Base-by-base conservation (phyloP, 1,140 invertebrate species). In the Heliothis subflexa region DNA sequence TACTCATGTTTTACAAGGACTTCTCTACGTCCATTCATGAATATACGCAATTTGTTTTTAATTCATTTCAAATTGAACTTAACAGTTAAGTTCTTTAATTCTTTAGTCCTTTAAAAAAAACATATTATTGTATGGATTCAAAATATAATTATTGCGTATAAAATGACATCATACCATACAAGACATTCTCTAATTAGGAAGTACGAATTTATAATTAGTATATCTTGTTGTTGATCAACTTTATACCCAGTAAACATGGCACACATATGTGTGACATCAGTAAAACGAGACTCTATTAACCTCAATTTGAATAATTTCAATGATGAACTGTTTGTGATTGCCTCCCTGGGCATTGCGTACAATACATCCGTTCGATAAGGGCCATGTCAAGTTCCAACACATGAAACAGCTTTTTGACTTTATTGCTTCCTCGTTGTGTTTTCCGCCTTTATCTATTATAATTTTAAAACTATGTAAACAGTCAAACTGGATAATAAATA, bases 221-320 rank as follows among this genome's bases (percentile, higher is more conserved):
- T 82, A 86, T 87, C 83, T 88, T 88, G 84, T 88, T 91, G 86
- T 91, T 88, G 86, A 88, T 88, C 84, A 87, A 86, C 83, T 80
- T 78, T 79, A 87, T 81, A 81, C 83, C 80, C 81, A 84, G 88
- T 90, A 91, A 91, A 89, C 90, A 92, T 92, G 91, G 88, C 83
- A 89, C 91, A 87, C 93, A 93, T 92, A 89, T 93, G 91, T 94
- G 91, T 85, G 91, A 93, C 93, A 91, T 89, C 84, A 89, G 88
- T 91, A 87, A 78, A 90, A 90, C 86, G 85, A 90, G 85, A 89
- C 88, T 82, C 86, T 89, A 93, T 93, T 94, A 94, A 94, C 93
- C 91, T 94, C 91, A 90, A 91, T 94, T 92, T 87, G 82, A 89
- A 93, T 91, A 88, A 90, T 89, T 93, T 93, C 89, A 93, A 89